Evolutionary conservation across 1,140 invertebrate genomes (phyloP).

Genomic region (Monochamus saltuarius): DNA sequence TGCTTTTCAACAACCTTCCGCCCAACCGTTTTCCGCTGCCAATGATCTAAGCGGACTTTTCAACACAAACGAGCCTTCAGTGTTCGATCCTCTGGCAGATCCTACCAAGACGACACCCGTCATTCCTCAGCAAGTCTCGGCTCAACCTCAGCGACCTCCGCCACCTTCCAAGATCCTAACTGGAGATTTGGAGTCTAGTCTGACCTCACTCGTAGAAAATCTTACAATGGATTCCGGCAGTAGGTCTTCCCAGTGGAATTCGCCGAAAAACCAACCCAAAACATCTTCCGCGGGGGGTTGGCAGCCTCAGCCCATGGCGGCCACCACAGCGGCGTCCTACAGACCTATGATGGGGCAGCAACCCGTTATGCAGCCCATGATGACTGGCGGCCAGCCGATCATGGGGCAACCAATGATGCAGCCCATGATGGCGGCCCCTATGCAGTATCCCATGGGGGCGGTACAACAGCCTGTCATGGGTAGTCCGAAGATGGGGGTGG

Average conservation of each 20-base stretch:
- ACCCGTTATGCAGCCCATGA: constrained; percentile 55
- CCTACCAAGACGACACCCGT: constrained; percentile 56
- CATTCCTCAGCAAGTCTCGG: constrained; percentile 51
- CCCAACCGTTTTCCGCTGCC: constrained; percentile 34
- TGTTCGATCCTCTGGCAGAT: constrained; percentile 68
- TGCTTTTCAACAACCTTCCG: constrained; percentile 22
- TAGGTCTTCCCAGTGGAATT: constrained; percentile 73
- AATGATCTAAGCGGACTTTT: constrained; percentile 47
- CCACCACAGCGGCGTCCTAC: constrained; percentile 33
- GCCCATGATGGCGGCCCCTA: constrained; percentile 30
- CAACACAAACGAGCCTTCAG: constrained; percentile 47
- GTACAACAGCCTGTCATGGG: constrained; percentile 37
- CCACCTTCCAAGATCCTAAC: constrained; percentile 74
- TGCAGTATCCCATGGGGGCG: constrained; percentile 20
- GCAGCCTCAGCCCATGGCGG: constrained; percentile 82
- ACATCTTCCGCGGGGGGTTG: constrained; percentile 66
- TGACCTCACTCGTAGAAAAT: constrained; percentile 88
- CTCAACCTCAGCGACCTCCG: constrained; percentile 47
- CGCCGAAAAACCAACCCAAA: constrained; percentile 79
- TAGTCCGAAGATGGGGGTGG: constrained; percentile 38
- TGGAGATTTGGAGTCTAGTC: constrained; percentile 87
- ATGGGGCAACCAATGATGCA: constrained; percentile 27
- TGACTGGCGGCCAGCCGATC: constrained; percentile 55
- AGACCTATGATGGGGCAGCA: constrained; percentile 33
- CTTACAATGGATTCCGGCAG: constrained; percentile 80